Conservation (phyloP, 1,140 invertebrate genomes). For the Notospermus geniculatus region DNA sequence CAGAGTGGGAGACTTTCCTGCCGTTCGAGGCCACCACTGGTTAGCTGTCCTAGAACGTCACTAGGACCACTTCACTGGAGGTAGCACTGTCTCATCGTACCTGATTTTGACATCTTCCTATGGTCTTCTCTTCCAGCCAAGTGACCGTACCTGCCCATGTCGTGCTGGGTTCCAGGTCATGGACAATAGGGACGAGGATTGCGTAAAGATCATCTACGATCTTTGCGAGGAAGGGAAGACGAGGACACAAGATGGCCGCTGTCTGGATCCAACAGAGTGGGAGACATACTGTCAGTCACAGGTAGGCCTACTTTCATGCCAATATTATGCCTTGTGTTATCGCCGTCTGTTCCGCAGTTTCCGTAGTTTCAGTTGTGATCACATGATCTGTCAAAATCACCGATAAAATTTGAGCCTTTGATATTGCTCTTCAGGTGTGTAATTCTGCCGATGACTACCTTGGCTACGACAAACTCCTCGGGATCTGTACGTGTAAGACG, state of each 20-base stretch:
- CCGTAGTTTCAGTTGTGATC: no score
- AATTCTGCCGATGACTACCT: slow-evolving; percentile 26
- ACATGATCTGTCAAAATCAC: not conserved
- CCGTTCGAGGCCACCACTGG: no score
- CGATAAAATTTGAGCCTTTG: not conserved
- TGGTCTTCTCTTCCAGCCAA: slow-evolving; percentile 32
- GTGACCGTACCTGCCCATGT: slow-evolving; percentile 46
- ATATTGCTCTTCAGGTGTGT: slow-evolving; percentile 29
- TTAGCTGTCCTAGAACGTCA: no score
- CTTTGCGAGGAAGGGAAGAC: slow-evolving; percentile 34
- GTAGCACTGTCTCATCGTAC: no score
- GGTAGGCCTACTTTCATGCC: slow-evolving; percentile 11
- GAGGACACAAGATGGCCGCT: slow-evolving; percentile 38
- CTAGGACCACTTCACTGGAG: no score
- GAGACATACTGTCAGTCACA: slow-evolving; percentile 29
- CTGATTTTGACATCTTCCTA: no score
- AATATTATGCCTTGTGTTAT: not conserved
- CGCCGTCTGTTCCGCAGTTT: no score
- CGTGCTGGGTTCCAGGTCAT: slow-evolving; percentile 35
- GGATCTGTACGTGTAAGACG: slow-evolving; percentile 39
- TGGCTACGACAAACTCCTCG: slow-evolving; percentile 33
- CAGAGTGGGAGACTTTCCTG: no score
- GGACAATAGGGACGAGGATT: slow-evolving; percentile 29
- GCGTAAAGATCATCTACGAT: slow-evolving; percentile 44
- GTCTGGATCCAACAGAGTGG: slow-evolving; percentile 33